Percentiles rank a stretch among this genome's conserved stretches.
Evolutionary conservation across 2,888 invertebrate genomes (phyloP).

Genomic region (Scotopteryx bipunctaria): DNA sequence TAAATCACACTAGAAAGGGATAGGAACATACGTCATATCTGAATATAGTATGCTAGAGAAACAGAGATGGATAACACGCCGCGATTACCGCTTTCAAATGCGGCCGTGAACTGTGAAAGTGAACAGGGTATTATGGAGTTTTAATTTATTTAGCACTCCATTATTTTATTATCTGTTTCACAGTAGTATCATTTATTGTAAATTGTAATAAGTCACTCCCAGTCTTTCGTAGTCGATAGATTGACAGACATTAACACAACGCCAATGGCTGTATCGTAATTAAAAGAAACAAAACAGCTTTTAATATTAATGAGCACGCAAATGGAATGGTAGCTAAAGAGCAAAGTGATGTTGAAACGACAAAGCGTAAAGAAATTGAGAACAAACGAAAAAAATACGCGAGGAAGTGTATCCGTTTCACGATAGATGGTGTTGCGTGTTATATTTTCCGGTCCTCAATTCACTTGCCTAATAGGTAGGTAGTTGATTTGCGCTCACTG

Average conservation of each 20-base stretch:
- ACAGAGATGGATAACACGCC: constrained; percentile 42
- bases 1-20: constrained; percentile 69
- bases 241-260: constrained; percentile 23
- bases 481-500: constrained; percentile 3
- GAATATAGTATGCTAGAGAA: constrained; percentile 32
- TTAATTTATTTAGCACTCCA: constrained; percentile 52
- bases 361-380: constrained; percentile 33
- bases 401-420: constrained; percentile 32
- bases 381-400: constrained; percentile 29
- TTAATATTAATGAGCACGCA: constrained; percentile 32
- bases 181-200: constrained; percentile 25
- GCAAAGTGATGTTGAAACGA: constrained; percentile 34
- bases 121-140: constrained; percentile 59
- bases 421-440: constrained; percentile 49
- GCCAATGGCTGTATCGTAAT: constrained; percentile 36
- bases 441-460: not conserved
- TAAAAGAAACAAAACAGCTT: constrained; percentile 32
- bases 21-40: constrained; percentile 34
- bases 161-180: constrained; percentile 46
- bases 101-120: constrained; percentile 73
- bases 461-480: not conserved
- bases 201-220: constrained; percentile 28
- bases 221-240: constrained; percentile 19
- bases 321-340: constrained; percentile 32
- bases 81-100: constrained; percentile 42